phyloP scores from a whole-genome alignment of 2,888 invertebrate species.

The Abrostola tripartita region DNA sequence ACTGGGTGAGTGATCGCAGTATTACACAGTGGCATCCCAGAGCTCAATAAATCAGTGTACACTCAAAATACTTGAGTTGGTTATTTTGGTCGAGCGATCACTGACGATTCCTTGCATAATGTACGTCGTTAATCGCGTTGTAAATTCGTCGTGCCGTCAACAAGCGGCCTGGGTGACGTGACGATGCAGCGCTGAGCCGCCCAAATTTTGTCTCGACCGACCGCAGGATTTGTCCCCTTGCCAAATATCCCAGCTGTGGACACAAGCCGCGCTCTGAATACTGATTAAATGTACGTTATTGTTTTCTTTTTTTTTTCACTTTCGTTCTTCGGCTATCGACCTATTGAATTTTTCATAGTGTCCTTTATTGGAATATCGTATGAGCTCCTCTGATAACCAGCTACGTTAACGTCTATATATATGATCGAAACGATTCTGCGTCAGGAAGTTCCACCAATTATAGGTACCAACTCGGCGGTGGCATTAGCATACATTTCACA shows the following conservation, averaged over 20 bases:
- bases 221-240: slow-evolving; percentile 76
- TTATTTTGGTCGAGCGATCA: slow-evolving; percentile 65
- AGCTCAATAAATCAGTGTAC: slow-evolving; percentile 67
- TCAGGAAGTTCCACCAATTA: slow-evolving; percentile 83
- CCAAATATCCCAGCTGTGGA: slow-evolving; percentile 85
- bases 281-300: slow-evolving; percentile 84
- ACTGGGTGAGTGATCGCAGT: slow-evolving; percentile 64
- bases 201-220: slow-evolving; percentile 61
- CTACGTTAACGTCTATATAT: slow-evolving; percentile 73
- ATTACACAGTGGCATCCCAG: slow-evolving; percentile 66
- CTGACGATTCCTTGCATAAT: slow-evolving; percentile 74
- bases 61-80: slow-evolving; percentile 68
- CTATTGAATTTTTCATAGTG: slow-evolving; percentile 86
- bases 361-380: slow-evolving; percentile 77
- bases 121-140: slow-evolving; percentile 69
- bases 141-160: slow-evolving; percentile 70
- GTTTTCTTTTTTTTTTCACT: slow-evolving; percentile 84
- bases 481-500: slow-evolving; percentile 84
- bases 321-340: slow-evolving; percentile 75
- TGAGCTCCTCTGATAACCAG: slow-evolving; percentile 70
- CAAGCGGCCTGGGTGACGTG: slow-evolving; percentile 66
- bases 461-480: slow-evolving; percentile 62
- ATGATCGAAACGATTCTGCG: slow-evolving; percentile 71
- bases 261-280: slow-evolving; percentile 80
- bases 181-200: slow-evolving; percentile 59